Conservation (phyloP, 2,888 invertebrate species). For the Eristalinus sepulchralis region DNA sequence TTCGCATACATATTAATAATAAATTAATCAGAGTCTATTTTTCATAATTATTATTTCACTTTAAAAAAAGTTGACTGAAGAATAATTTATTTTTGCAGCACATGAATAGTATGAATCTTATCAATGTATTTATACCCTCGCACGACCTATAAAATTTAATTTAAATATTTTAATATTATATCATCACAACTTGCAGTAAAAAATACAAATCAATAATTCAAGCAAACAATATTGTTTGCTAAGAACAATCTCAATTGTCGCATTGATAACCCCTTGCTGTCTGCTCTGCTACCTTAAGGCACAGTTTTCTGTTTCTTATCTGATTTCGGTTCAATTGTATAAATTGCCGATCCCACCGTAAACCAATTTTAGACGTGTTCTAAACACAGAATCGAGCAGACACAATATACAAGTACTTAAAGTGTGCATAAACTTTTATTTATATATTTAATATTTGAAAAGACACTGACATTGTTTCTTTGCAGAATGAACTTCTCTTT, state of each 20-base stretch:
- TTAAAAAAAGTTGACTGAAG: neutral
- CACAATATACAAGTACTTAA: slow-evolving; percentile 10
- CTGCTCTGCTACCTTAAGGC: neutral
- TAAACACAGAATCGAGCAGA: neutral
- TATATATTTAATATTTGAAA: too few relatives aligned
- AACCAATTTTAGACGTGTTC: slow-evolving; percentile 15
- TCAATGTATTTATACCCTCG: neutral
- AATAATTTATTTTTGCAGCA: neutral
- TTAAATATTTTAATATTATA: neutral
- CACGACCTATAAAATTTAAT: neutral
- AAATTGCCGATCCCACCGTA: neutral
- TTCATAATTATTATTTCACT: neutral
- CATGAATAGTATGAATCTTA: neutral
- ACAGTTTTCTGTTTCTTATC: neutral
- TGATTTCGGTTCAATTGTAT: neutral
- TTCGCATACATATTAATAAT: too few relatives aligned
- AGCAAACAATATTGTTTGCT: neutral
- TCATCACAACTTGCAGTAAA: neutral
- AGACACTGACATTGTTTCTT: neutral
- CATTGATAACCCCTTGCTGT: neutral
- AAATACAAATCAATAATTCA: neutral
- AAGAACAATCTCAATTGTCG: neutral
- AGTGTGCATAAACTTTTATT: neutral
- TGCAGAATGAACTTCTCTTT: slow-evolving; percentile 76
- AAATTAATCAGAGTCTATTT: too few relatives aligned